A percentile compares a stretch with the other conserved stretches of the same genome.
Evolutionary conservation across 2,888 invertebrate species (phyloP).

Genomic region (Drosophila helvetica): DNA sequence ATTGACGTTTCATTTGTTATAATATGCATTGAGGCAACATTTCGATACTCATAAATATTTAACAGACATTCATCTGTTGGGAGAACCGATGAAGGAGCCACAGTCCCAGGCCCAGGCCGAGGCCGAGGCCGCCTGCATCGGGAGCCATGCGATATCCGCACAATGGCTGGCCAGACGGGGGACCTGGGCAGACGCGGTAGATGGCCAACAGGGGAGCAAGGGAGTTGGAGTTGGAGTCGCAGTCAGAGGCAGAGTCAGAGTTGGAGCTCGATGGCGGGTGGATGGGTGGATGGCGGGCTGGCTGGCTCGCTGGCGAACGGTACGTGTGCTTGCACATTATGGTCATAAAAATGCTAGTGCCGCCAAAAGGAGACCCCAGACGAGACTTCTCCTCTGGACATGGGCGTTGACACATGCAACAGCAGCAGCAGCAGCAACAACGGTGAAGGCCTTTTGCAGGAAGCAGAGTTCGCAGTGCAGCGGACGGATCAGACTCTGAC

Average conservation of each 20-base stretch:
- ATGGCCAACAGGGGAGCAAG: background rate
- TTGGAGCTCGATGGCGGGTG: background rate
- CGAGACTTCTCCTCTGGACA: conserved; percentile 6
- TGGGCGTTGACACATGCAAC: conserved; percentile 53
- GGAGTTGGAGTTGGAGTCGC: background rate
- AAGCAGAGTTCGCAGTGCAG: conserved; percentile 7
- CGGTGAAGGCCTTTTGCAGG: conserved; percentile 1
- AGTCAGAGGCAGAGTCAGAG: background rate
- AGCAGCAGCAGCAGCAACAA: background rate
- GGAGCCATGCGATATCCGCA: conserved; percentile 1
- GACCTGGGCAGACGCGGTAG: background rate
- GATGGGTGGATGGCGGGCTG: background rate
- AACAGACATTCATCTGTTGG: conserved; percentile 74
- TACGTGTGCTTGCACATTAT: conserved; percentile 53
- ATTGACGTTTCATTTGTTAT: conserved; percentile 79
- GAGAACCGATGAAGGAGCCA: conserved; percentile 51
- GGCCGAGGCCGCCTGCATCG: conserved; percentile 3
- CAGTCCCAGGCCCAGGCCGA: background rate
- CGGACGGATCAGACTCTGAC: conserved; percentile 44
- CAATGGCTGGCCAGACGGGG: background rate
- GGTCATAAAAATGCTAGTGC: conserved; percentile 42
- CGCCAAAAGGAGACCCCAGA: conserved; percentile 9
- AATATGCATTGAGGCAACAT: conserved; percentile 77
- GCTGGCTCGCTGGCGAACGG: background rate
- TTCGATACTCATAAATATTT: conserved; percentile 78